A percentile compares a stretch with the other conserved stretches of the same genome.
Evolutionary conservation across 2,113 vertebrate species (phyloP).

Genomic region (Pelecanus crispus): DNA sequence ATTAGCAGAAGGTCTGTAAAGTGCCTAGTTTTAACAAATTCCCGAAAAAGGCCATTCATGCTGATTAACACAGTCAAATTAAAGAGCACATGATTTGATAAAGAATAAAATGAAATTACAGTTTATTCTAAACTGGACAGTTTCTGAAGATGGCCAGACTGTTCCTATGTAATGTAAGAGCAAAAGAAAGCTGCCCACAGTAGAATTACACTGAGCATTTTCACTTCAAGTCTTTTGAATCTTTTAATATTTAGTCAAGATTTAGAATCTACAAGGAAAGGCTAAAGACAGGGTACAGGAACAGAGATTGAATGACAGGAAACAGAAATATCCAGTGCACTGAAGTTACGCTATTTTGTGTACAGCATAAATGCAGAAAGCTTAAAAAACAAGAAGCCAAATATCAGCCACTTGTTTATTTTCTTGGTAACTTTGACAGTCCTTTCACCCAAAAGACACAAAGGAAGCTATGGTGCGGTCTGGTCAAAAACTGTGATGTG

Average conservation of each 20-base stretch:
- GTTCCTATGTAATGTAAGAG: neutral
- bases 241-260: neutral
- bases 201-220: neutral
- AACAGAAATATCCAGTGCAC: neutral
- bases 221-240: neutral
- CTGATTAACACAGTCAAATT: constrained; percentile 20
- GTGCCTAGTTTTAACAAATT: neutral
- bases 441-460: neutral
- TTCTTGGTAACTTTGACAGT: neutral
- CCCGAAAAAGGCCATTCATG: neutral
- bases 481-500: neutral
- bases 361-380: neutral
- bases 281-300: neutral
- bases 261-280: neutral
- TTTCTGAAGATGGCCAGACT: neutral
- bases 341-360: neutral
- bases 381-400: neutral
- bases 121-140: neutral
- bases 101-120: constrained; percentile 18
- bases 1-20: constrained; percentile 49
- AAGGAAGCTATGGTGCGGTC: neutral
- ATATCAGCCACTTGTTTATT: neutral
- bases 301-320: neutral
- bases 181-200: neutral
- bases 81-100: constrained; percentile 16